Conservation (phyloP, 2,797 vertebrate genomes). For the Odontamblyopus lacepedii region DNA sequence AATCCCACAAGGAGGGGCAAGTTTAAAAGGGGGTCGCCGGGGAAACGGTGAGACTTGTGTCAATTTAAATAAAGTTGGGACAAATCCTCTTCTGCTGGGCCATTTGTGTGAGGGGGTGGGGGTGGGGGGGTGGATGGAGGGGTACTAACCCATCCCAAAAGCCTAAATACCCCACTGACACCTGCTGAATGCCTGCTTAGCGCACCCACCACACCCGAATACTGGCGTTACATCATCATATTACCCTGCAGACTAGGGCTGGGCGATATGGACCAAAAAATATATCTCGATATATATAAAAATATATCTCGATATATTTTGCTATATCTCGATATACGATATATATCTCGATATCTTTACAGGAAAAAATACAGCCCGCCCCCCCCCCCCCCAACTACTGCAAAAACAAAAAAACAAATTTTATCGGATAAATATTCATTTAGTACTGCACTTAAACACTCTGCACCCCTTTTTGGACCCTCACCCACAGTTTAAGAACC, state of each 20-base stretch:
- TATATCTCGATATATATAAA: no score
- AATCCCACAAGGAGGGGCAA: slow-evolving; percentile 17
- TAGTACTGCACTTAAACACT: no score
- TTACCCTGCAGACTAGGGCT: slow-evolving; percentile 18
- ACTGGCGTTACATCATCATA: slow-evolving; percentile 38
- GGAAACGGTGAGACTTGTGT: slow-evolving; percentile 80
- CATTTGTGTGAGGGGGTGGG: slow-evolving; percentile 23
- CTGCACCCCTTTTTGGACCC: no score
- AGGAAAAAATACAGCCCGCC: no score
- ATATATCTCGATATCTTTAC: no score
- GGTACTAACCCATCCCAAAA: slow-evolving; percentile 35
- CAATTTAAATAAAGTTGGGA: slow-evolving; percentile 77
- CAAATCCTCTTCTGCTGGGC: slow-evolving; percentile 45
- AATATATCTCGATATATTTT: no score
- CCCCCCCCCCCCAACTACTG: no score
- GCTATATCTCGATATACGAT: no score
- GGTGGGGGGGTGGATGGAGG: slow-evolving; percentile 24
- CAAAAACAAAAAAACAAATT: no score
- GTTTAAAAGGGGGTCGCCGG: slow-evolving; percentile 61
- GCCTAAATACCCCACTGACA: slow-evolving; percentile 43
- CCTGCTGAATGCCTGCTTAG: slow-evolving; percentile 51
- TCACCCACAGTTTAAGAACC: no score
- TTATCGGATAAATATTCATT: no score
- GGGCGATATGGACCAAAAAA: no score
- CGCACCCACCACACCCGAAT: slow-evolving; percentile 22